Base-by-base conservation (phyloP, 1,140 invertebrate genomes). In the Cephus cinctus region DNA sequence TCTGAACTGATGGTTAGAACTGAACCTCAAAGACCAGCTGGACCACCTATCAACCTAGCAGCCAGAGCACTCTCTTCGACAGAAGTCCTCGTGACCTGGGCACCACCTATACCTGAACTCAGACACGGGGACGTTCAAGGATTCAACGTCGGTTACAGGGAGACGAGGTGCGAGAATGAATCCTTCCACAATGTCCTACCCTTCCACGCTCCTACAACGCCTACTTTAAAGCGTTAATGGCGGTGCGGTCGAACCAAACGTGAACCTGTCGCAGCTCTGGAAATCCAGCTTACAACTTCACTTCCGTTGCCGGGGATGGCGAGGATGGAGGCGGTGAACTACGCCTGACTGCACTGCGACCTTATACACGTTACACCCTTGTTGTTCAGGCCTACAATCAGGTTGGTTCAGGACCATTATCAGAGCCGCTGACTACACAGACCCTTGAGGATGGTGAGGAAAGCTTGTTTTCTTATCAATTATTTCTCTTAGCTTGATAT, bases 301-400 rank as follows among this genome's bases (percentile, higher is more conserved):
- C 83, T 0, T 83, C 84, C 0, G 80, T 86, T 3, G 76, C 78
- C n/a, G 85, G 84, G 0, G 85, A 87, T 53, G 83, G 81, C 1
- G 85, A 86, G 47, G 84, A 85, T 27, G 83, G 82, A 4, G 81
- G 77, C 2, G 84, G 82, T 0, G 86, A 87, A 64, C 59, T 86
- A 14, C 67, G 85, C 25, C 68, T 88, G 4, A 78, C 79, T 8
- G 84, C 81, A 12, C 72, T 94, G 21, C 75, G 82, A 36, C 90
- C 91, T 53, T 92, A 86, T 61, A 89, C 89, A 0, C 79, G 86
- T 43, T 94, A 94, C 60, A 82, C 82, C 2, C 78, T 93, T 9
- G 84, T 91, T 21, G 86, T 92, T 30, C 89, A 92, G 69, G 89
- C 91, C 1, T 93, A 89, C 67, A 96, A 95, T 75, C 84, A 86